Conservation (phyloP, 2,888 invertebrate species). For the Mythimna albipuncta region DNA sequence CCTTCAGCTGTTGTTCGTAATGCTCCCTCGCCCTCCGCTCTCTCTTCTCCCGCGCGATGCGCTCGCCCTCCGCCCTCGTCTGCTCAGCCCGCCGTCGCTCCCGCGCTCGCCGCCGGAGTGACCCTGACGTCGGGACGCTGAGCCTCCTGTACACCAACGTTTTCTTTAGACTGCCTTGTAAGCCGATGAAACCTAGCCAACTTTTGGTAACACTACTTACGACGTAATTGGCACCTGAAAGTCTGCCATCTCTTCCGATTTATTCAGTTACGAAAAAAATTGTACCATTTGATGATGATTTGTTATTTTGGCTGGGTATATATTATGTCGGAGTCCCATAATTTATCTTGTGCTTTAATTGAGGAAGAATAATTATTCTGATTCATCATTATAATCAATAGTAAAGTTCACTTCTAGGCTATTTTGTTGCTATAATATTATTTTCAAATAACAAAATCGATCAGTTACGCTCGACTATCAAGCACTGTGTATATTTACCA, state of each 20-base stretch:
- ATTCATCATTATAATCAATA: slow-evolving; percentile 6
- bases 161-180: slow-evolving; percentile 1
- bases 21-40: slow-evolving; percentile 76
- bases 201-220: slow-evolving; percentile 27
- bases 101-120: slow-evolving; percentile 80
- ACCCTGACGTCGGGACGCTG: slow-evolving; percentile 83
- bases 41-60: slow-evolving; percentile 77
- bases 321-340: neutral
- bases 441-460: slow-evolving; percentile 2
- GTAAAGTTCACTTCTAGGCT: neutral
- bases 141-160: slow-evolving; percentile 74
- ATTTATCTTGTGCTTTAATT: slow-evolving; percentile 4
- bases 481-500: neutral
- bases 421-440: neutral
- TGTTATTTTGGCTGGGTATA: neutral
- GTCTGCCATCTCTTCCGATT: neutral
- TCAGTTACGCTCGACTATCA: slow-evolving; percentile 2
- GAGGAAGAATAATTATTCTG: neutral
- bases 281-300: neutral
- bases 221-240: slow-evolving; percentile 36
- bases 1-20: slow-evolving; percentile 80
- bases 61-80: slow-evolving; percentile 82
- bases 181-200: neutral
- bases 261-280: slow-evolving; percentile 8
- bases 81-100: slow-evolving; percentile 79